Evolutionary conservation across 2,888 invertebrate genomes (phyloP).

Genomic region (Phyto melanocephala): DNA sequence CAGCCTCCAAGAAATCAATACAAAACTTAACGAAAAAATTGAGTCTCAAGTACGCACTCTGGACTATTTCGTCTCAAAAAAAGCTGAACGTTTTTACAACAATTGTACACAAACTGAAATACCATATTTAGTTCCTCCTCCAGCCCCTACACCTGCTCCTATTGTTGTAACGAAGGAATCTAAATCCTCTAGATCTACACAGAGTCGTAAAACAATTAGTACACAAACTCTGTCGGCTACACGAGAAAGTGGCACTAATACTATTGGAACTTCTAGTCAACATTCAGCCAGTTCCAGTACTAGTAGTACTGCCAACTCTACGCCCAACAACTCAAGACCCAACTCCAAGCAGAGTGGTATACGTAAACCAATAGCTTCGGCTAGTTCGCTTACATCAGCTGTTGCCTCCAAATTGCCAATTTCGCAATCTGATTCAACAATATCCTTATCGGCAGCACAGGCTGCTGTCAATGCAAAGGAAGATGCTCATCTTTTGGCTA

Average conservation of each 20-base stretch:
- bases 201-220: conserved; percentile 61
- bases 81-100: conserved; percentile 75
- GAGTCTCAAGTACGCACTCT: conserved; percentile 78
- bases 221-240: conserved; percentile 68
- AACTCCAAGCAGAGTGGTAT: conserved; percentile 80
- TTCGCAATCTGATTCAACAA: conserved; percentile 80
- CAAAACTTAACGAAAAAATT: conserved; percentile 81
- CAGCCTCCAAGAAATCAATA: conserved; percentile 79
- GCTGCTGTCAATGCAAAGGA: conserved; percentile 81
- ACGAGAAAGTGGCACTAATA: conserved; percentile 74
- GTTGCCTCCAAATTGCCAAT: conserved; percentile 79
- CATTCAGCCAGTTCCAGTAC: conserved; percentile 77
- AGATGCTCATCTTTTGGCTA: conserved; percentile 87
- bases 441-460: conserved; percentile 75
- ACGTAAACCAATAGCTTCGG: conserved; percentile 70
- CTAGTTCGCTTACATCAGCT: conserved; percentile 48
- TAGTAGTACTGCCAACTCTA: conserved; percentile 77
- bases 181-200: conserved; percentile 66
- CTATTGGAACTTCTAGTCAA: conserved; percentile 71
- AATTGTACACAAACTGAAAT: conserved; percentile 78
- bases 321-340: conserved; percentile 77
- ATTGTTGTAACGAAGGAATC: conserved; percentile 45
- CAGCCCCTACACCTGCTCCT: neutral
- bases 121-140: neutral
- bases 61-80: conserved; percentile 75